Conservation (phyloP, 2,888 invertebrate species). For the Cephus runcator region DNA sequence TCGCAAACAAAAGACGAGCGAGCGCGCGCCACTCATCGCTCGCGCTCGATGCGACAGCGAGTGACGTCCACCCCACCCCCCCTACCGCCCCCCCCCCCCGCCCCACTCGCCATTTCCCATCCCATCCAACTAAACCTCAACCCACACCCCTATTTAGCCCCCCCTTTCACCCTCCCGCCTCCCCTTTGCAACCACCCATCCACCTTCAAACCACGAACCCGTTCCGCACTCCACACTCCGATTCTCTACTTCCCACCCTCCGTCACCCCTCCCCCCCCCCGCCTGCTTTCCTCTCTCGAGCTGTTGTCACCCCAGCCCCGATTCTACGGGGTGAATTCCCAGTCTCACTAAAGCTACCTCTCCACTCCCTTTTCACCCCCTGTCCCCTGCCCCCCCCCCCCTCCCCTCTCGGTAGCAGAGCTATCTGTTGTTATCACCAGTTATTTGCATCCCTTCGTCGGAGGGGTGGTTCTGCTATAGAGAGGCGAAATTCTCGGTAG, state of each 20-base stretch:
- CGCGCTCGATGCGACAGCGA: constrained; percentile 61
- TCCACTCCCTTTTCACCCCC: constrained; percentile 12
- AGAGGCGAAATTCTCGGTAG: constrained; percentile 50
- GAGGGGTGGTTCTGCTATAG: constrained; percentile 27
- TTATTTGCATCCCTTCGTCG: constrained; percentile 62
- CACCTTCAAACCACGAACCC: constrained; percentile 15
- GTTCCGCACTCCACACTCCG: constrained; percentile 4
- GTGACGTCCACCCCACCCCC: constrained; percentile 51
- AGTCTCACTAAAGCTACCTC: constrained; percentile 3
- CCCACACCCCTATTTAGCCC: constrained; percentile 3
- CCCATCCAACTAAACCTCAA: constrained; percentile 13
- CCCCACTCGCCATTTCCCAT: constrained; percentile 15
- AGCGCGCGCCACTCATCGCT: constrained; percentile 61
- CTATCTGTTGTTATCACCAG: constrained; percentile 64
- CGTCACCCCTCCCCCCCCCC: constrained; percentile 15
- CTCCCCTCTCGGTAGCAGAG: constrained; percentile 38
- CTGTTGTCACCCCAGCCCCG: constrained; percentile 27
- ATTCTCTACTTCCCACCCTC: constrained; percentile 20
- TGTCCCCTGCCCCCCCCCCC: constrained; percentile 18
- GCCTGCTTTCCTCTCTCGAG: constrained; percentile 22
- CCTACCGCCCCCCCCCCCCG: constrained; percentile 9
- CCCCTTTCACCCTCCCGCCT: constrained; percentile 14
- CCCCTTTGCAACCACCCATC: constrained; percentile 23
- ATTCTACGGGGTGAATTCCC: not conserved
- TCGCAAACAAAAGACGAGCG: constrained; percentile 63